phyloP scores from a whole-genome alignment of 92 coral and sea anemone genomes.

The Zoanthus sansibaricus region DNA sequence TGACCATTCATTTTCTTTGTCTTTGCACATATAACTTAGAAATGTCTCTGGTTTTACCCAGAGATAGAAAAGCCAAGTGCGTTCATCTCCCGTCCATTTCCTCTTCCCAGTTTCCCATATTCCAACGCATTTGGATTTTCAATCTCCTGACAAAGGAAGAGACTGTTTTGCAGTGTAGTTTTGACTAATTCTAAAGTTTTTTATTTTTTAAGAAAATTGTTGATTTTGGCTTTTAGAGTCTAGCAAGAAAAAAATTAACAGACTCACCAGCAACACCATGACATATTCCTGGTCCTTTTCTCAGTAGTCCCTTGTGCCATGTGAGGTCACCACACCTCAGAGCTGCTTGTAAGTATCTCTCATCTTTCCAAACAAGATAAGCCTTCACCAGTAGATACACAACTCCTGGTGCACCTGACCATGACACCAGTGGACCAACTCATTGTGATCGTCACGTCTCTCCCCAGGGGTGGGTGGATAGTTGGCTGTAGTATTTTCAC shows the following conservation, averaged over 20 bases:
- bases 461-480: slow-evolving; percentile 85
- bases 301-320: slow-evolving; percentile 88
- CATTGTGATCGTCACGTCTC: slow-evolving; percentile 52
- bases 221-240: too few relatives aligned
- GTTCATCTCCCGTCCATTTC: too few relatives aligned
- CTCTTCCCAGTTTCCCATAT: too few relatives aligned
- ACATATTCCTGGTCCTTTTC: slow-evolving; percentile 96
- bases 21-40: too few relatives aligned
- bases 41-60: too few relatives aligned
- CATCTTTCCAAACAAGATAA: slow-evolving; percentile 88
- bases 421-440: slow-evolving; percentile 97
- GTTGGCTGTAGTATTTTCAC: slow-evolving; percentile 79
- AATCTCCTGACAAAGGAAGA: too few relatives aligned
- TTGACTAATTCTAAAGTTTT: too few relatives aligned
- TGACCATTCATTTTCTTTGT: too few relatives aligned
- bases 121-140: too few relatives aligned
- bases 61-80: too few relatives aligned
- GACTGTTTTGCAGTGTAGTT: too few relatives aligned
- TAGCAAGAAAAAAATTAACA: not conserved
- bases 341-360: slow-evolving; percentile 87
- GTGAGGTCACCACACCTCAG: slow-evolving; percentile 88
- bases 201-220: too few relatives aligned
- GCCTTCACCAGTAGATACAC: slow-evolving; percentile 92
- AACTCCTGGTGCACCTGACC: slow-evolving; percentile 98
- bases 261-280: slow-evolving; percentile 94